phyloP scores from a whole-genome alignment of 1,140 invertebrate genomes.

The Eumaeus atala region DNA sequence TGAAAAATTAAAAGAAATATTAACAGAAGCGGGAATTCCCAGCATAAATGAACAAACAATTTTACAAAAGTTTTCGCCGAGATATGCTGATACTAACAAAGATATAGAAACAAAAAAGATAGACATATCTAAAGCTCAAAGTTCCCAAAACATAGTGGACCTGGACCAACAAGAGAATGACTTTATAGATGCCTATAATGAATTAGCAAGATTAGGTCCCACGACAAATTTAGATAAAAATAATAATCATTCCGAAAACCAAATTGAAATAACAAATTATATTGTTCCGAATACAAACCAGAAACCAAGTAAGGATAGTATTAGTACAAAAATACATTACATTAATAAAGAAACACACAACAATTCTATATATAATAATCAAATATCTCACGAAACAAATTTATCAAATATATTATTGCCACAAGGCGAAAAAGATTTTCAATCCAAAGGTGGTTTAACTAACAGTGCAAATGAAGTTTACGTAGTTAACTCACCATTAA shows the following conservation, averaged over 20 bases:
- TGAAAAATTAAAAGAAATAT: conserved; percentile 41
- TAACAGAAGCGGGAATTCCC: conserved; percentile 46
- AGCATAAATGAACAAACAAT: conserved; percentile 45
- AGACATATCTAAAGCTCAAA: conserved; percentile 16
- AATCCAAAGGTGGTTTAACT: too few relatives aligned
- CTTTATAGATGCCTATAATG: conserved; percentile 66
- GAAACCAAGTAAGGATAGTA: background rate
- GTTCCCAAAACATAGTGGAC: conserved; percentile 29
- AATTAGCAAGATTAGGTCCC: conserved; percentile 51
- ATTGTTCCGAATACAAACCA: background rate
- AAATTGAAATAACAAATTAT: background rate
- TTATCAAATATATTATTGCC: too few relatives aligned
- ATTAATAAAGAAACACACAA: too few relatives aligned
- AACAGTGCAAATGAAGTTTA: too few relatives aligned
- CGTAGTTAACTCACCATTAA: too few relatives aligned
- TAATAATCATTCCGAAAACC: background rate
- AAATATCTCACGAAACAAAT: too few relatives aligned
- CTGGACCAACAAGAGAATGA: conserved; percentile 63
- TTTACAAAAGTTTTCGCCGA: conserved; percentile 36
- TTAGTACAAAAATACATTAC: too few relatives aligned
- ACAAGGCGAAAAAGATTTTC: too few relatives aligned
- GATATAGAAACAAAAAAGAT: background rate
- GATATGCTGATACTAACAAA: too few relatives aligned
- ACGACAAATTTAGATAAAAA: conserved; percentile 33
- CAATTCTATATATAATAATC: too few relatives aligned